A percentile compares a stretch with the other conserved stretches of the same genome.
These are phyloP conservation scores for Mimumesa dahlbomi DNA, from an alignment of 2,888 invertebrate species.

Conservation along the genomic window DNA sequence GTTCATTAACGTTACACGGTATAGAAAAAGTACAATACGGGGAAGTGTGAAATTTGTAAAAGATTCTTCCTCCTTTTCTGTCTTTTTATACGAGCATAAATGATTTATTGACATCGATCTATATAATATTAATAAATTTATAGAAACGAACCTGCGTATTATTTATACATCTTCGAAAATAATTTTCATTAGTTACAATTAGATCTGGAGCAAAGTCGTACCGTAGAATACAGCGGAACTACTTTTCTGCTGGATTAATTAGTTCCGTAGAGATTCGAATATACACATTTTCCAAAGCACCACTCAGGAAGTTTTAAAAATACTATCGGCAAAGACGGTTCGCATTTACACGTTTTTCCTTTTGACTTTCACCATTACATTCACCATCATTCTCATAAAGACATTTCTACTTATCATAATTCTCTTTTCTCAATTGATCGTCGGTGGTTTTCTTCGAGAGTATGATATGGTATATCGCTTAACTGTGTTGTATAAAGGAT, in stretches of 20 bases:
- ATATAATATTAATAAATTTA: slow-evolving; percentile 30
- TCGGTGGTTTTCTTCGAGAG: too few relatives aligned
- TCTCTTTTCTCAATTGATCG: too few relatives aligned
- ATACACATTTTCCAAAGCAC: background rate
- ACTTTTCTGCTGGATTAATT: slow-evolving; percentile 31
- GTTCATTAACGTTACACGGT: background rate
- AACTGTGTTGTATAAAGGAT: background rate
- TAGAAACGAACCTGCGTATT: slow-evolving; percentile 30
- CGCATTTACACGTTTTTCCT: background rate
- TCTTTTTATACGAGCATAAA: slow-evolving; percentile 3
- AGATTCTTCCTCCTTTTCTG: too few relatives aligned
- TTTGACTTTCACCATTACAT: background rate
- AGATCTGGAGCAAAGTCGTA: slow-evolving; percentile 3
- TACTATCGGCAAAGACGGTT: slow-evolving; percentile 9
- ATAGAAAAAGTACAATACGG: background rate
- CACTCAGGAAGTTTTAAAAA: slow-evolving; percentile 14
- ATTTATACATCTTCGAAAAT: slow-evolving; percentile 44
- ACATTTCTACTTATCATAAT: background rate
- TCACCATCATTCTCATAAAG: background rate
- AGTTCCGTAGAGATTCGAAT: slow-evolving; percentile 5
- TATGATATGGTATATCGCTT: background rate
- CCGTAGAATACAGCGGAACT: slow-evolving; percentile 5
- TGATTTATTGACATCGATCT: slow-evolving; percentile 37
- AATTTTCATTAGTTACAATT: slow-evolving; percentile 24
- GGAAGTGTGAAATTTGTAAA: too few relatives aligned